These are phyloP conservation scores for Xenops minutus DNA, from an alignment of 2,797 vertebrate genomes.

Conservation along the genomic window DNA sequence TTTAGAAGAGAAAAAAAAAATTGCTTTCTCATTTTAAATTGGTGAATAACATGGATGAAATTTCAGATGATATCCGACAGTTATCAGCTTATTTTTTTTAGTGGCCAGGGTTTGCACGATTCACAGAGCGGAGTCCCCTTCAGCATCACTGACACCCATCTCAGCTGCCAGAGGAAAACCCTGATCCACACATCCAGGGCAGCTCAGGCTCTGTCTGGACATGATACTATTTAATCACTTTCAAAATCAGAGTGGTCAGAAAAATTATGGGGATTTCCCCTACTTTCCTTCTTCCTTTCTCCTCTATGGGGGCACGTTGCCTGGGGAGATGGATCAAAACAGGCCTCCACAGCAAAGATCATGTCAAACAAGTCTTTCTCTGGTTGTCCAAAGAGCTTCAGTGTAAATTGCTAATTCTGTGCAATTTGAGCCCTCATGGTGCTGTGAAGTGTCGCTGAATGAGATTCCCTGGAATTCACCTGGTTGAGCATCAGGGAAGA, in stretches of 20 bases:
- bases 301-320: fast-evolving
- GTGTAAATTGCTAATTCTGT: background rate
- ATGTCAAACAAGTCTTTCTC: background rate
- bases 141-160: background rate
- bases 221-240: background rate
- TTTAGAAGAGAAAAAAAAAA: background rate
- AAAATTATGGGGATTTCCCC: background rate
- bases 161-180: background rate
- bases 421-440: background rate
- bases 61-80: background rate
- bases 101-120: background rate
- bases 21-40: background rate
- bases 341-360: background rate
- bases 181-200: background rate
- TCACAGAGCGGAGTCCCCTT: background rate
- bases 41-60: background rate
- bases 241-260: background rate
- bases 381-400: background rate
- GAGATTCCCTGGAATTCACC: background rate
- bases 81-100: background rate
- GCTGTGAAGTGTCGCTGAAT: background rate
- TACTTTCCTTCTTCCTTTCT: background rate
- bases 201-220: background rate
- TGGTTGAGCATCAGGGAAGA: background rate
- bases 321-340: background rate